These are phyloP conservation scores for Quadroppia sp. DNA, from an alignment of 2,888 invertebrate genomes.

Conservation along the genomic window DNA sequence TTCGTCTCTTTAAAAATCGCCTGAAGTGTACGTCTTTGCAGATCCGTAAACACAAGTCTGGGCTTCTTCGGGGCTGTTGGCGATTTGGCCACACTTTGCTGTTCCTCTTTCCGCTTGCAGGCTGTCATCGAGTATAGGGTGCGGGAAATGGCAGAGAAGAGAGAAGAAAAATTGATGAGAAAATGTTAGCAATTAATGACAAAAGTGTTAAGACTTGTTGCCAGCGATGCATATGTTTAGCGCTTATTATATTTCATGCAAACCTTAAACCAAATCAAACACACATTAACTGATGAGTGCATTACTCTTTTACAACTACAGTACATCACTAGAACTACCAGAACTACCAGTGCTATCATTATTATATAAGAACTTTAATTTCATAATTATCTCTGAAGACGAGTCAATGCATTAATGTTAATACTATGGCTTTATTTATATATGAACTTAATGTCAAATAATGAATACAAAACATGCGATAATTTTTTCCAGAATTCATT, in stretches of 20 bases:
- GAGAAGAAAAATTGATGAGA: slow-evolving; percentile 41
- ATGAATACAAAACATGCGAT: slow-evolving; percentile 25
- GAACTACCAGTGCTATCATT: not conserved
- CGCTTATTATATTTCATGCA: slow-evolving; percentile 10
- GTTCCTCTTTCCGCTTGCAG: slow-evolving; percentile 93
- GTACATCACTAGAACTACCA: not conserved
- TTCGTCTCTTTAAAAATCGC: slow-evolving; percentile 99
- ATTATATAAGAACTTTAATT: not conserved
- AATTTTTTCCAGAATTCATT: not conserved
- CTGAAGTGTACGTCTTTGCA: slow-evolving; percentile 98
- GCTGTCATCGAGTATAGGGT: slow-evolving; percentile 58
- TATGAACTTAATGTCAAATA: slow-evolving; percentile 2
- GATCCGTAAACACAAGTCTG: slow-evolving; percentile 99
- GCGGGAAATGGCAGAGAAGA: slow-evolving; percentile 20
- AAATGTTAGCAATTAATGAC: slow-evolving; percentile 19
- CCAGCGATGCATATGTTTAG: not conserved
- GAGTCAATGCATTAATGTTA: not conserved
- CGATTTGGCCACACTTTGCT: slow-evolving; percentile 45
- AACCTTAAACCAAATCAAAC: not conserved
- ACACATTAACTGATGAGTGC: not conserved
- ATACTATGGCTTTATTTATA: not conserved
- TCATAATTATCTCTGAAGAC: not conserved
- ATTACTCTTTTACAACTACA: not conserved
- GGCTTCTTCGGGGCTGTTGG: slow-evolving; percentile 88
- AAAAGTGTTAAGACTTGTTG: slow-evolving; percentile 32